phyloP scores from a whole-genome alignment of 2,888 invertebrate genomes.

The Dryobotodes eremita region DNA sequence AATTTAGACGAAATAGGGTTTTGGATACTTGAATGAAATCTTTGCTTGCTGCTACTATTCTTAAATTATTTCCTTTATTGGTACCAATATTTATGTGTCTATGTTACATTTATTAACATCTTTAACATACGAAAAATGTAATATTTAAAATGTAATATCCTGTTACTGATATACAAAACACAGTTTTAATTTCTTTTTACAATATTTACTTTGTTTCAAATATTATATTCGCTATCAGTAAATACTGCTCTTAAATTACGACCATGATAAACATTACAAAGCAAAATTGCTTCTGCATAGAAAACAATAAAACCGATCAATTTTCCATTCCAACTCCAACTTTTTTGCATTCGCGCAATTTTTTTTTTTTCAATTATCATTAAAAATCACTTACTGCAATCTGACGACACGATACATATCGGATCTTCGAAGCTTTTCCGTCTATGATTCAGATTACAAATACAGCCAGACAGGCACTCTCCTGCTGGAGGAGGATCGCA shows the following conservation, averaged over 20 bases:
- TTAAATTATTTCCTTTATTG: background rate
- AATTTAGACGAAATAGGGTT: too few species aligned
- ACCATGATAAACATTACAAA: background rate
- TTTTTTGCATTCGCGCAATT: background rate
- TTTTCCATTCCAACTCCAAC: background rate
- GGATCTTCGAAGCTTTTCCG: conserved; percentile 62
- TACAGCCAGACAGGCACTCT: conserved; percentile 72
- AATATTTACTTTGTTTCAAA: background rate
- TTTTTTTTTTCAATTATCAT: too few species aligned
- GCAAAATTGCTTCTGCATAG: conserved; percentile 7
- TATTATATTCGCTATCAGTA: background rate
- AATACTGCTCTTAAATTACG: background rate
- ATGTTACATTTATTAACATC: background rate
- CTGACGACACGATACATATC: conserved; percentile 69
- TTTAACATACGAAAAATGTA: background rate
- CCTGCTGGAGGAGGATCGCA: conserved; percentile 61
- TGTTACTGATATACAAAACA: background rate
- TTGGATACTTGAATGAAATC: background rate
- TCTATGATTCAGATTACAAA: conserved; percentile 70
- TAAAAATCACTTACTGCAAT: conserved; percentile 70
- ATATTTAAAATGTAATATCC: conserved; percentile 3
- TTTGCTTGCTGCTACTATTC: background rate
- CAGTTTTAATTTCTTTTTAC: background rate
- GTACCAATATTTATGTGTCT: background rate
- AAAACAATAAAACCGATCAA: conserved; percentile 1